A percentile compares a stretch with the other conserved stretches of the same genome.
Conservation (phyloP, 2,888 invertebrate genomes). For the Microchrysa polita region DNA sequence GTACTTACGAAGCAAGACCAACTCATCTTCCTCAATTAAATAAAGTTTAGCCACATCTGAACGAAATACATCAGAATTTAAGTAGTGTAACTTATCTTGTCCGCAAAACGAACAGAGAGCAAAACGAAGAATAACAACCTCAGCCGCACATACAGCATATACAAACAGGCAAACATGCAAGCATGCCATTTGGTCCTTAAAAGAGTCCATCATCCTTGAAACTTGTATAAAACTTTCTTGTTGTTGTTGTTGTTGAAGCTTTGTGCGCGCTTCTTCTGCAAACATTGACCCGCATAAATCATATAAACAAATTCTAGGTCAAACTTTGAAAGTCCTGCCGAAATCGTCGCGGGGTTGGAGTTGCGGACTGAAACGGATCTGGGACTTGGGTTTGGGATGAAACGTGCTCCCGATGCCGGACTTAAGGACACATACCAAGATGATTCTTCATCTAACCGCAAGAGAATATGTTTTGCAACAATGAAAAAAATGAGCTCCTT, state of each 20-base stretch:
- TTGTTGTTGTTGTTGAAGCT: no score
- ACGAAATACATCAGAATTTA: conserved; percentile 34
- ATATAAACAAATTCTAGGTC: conserved; percentile 45
- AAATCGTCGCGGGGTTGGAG: no score
- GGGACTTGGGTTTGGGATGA: neutral
- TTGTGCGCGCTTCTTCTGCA: no score
- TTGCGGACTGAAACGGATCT: no score
- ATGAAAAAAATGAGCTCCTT: no score
- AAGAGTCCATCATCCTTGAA: conserved; percentile 38
- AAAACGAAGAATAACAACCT: neutral
- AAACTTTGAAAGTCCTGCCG: conserved; percentile 31
- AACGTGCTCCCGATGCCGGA: neutral
- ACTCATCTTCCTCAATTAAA: conserved; percentile 4
- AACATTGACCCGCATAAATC: conserved; percentile 47
- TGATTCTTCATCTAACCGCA: conserved; percentile 16
- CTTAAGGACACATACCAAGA: neutral
- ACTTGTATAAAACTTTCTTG: conserved; percentile 19
- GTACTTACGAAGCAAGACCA: neutral
- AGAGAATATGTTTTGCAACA: neutral
- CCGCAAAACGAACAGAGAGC: neutral
- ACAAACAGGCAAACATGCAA: conserved; percentile 6
- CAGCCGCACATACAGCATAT: neutral
- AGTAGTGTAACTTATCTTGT: conserved; percentile 31
- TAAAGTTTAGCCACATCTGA: conserved; percentile 14
- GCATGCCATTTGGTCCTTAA: conserved; percentile 20